Base-by-base conservation (phyloP, 2,113 vertebrate species). In the Odontophorus gujanensis region DNA sequence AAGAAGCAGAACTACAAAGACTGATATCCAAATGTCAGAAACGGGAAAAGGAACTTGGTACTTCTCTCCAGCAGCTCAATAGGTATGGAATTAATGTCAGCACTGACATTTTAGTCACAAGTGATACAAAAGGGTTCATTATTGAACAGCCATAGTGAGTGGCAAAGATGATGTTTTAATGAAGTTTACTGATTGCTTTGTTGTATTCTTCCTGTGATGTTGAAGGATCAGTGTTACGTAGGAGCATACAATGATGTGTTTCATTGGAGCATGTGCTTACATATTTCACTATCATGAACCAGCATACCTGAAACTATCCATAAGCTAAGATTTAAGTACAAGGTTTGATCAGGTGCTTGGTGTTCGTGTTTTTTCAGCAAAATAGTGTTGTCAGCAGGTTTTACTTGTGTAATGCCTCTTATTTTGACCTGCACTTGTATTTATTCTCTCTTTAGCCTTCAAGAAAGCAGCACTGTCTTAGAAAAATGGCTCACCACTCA, bases 1-100 rank as follows among this genome's bases (percentile, higher is more conserved):
- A 99, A 87, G 98, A 98, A 74, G 93, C 95, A 40, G 98, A 99
- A 42, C 96, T 99, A 50, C 97, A 92, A 55, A 98, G 98, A 2
- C 85, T 99, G 90, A 97, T 97, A 38, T 96, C 97, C 32, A 93
- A 97, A 87, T 99, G 98, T 94, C 97, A 97, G 82, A 98, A 96
- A 62, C 85, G 96, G 28, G 97, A 98, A 65, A 91, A 96, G 59
- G 98, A 99, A 15, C 98, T 99, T 57, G 94, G 88, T 53, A 85
- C 92, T 19, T 95, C 93, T 38, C 93, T 98, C 66, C 83, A 97
- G 28, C 97, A 98, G 84, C 91, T 99, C 36, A 96, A 95, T 84
- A 98, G 98, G 99, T 99, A 96, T 62, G 97, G 57, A 81, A 2
- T 20, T 74, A 36, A 74, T 47, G 16, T 26, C 12, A 30, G 50